Evolutionary conservation across 2,797 vertebrate genomes (phyloP), one percentile per base, ranked within the genome.

Genomic region (Lepus oiostolus): DNA sequence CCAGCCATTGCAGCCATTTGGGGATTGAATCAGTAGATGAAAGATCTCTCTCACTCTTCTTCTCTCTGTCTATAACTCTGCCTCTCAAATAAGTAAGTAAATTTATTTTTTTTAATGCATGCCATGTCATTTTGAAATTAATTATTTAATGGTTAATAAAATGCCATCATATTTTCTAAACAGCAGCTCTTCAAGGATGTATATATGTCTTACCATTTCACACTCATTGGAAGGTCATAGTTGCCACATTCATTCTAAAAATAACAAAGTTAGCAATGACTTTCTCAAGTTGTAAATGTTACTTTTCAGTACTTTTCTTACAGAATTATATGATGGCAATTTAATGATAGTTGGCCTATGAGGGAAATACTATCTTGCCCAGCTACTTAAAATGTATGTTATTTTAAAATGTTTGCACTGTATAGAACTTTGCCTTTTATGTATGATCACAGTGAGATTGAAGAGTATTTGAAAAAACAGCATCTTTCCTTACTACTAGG

Each of bases 261-360:
- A 16, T 32, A 24, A 67, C 62, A 32, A 80, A 92, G 76, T 67
- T 91, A 82, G 14, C 12, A 74, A 79, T 74, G 7, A 4, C 0
- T 82, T 95, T 65, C 42, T 87, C 54, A 79, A 80, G 22, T 11
- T 17, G 58, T 17, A 63, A 93, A 80, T 88, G 76, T 28, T 24
- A 74, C 17, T 91, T 93, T 11, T 22, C 71, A 58, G 30, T 65
- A 88, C n/a, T 60, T 54, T 3, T 24, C 8, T 7, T 62, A 42
- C 10, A 30, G 32, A 84, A 79, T 26, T 50, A 0, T 50, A 60
- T 14, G 38, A 35, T 47, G 17, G 7, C 50, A 11, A 93, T 24
- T 74, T 63, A 75, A 30, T 47, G 21, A 38, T 22, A 19, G 28
- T 32, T 17, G 4, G 0, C 58, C n/a, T 35, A 22, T 5, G 19